Base-by-base conservation (phyloP, 2,797 vertebrate genomes). In the Monodelphis domestica region DNA sequence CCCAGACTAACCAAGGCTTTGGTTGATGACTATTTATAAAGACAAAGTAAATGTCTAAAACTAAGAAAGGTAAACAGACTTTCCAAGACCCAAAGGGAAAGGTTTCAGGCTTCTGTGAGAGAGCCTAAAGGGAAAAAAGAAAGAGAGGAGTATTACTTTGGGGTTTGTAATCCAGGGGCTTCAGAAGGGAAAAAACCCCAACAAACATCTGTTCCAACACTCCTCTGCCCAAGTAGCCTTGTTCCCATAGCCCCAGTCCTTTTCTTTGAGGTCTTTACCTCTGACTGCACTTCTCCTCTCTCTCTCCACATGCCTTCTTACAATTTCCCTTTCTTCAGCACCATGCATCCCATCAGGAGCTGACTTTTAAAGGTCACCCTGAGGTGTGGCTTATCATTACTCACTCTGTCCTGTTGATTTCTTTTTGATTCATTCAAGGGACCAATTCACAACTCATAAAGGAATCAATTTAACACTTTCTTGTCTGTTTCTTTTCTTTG, bases 291-390 rank as follows among this genome's bases (percentile, higher is more conserved):
- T 50, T 50, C 70, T n/a, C 33, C 59, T 84, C 70, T 84, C 70
- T 38, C 21, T 78, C 38, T 84, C 70, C 21, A 50, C 38, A 84
- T 50, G 70, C 70, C 70, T 50, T 84, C 70, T 84, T 84, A 45
- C 70, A 84, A 84, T 84, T 84, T 84, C 38, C 38, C 38, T 84
- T 84, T 84, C 38, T 84, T 10, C 70, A 84, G 70, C 70, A 84
- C 70, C 38, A 78, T 45, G 70, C 38, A 78, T 78, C 38, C 70
- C 70, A 84, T 50, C 38, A 84, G 70, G 70, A 84, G 70, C 70
- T 84, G 70, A 84, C 70, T 84, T 84, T 84, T 84, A 84, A 84
- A 84, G 70, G 70, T 84, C 70, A 84, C 70, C 70, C 70, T 84
- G 70, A 84, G 70, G 70, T 84, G 70, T 50, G 70, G 70, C 5